Percentiles rank a stretch among this genome's conserved stretches.
Conservation (phyloP, 2,888 invertebrate genomes). For the Rotaria sp. region DNA sequence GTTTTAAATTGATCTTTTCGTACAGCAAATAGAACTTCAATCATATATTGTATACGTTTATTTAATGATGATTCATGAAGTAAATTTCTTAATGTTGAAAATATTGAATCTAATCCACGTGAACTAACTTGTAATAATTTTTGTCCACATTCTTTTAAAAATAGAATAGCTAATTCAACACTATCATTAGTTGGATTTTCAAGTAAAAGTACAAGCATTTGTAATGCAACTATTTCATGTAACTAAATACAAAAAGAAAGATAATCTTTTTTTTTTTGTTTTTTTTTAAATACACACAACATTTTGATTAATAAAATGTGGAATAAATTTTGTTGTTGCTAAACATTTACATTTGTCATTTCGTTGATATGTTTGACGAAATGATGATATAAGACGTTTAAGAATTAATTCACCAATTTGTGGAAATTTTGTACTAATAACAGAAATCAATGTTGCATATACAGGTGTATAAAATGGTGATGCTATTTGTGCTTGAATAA, state of each 20-base stretch:
- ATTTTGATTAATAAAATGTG: conserved; percentile 91
- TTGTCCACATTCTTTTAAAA: conserved; percentile 90
- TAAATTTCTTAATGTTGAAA: conserved; percentile 85
- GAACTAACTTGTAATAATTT: conserved; percentile 77
- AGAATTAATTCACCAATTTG: conserved; percentile 86
- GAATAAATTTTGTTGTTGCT: conserved; percentile 82
- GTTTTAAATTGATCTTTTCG: conserved; percentile 67
- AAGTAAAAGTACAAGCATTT: conserved; percentile 81
- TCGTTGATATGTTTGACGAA: conserved; percentile 81
- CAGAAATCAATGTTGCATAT: conserved; percentile 85
- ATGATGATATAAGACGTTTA: conserved; percentile 81
- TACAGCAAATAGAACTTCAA: conserved; percentile 75
- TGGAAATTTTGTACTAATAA: conserved; percentile 94
- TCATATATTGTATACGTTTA: conserved; percentile 91
- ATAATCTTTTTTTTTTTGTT: background rate
- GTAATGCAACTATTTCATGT: conserved; percentile 87
- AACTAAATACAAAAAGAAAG: conserved; percentile 57
- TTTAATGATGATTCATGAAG: conserved; percentile 64
- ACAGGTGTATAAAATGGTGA: conserved; percentile 95
- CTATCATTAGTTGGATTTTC: conserved; percentile 94
- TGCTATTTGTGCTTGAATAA: conserved; percentile 91
- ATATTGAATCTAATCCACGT: conserved; percentile 70
- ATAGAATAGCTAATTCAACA: conserved; percentile 88
- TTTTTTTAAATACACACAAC: conserved; percentile 60
- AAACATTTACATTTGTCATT: conserved; percentile 86